These are phyloP conservation scores for Coranthus polyacanthus DNA, from an alignment of 2,797 vertebrate species.

Conservation along the genomic window DNA sequence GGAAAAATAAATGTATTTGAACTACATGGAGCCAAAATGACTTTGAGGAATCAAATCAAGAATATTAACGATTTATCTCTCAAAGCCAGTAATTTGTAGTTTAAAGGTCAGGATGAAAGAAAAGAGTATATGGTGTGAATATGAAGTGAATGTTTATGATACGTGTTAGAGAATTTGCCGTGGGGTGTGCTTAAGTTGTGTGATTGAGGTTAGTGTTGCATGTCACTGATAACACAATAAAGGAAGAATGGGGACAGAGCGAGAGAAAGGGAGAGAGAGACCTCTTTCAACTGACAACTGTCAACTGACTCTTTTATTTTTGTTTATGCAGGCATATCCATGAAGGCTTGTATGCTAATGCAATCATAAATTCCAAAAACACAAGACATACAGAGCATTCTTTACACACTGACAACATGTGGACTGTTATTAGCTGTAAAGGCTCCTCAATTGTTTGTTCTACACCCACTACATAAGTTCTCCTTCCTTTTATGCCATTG, in stretches of 20 bases:
- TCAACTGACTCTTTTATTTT: slow-evolving; percentile 14
- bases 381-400: background rate
- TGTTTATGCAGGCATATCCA: slow-evolving; percentile 8
- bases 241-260: background rate
- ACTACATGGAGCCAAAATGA: background rate
- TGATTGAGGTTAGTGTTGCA: slow-evolving; percentile 27
- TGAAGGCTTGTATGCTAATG: slow-evolving; percentile 1
- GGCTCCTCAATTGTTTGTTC: slow-evolving; percentile 18
- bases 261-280: background rate
- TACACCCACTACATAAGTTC: slow-evolving; percentile 25
- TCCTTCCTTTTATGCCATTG: slow-evolving; percentile 41
- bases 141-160: background rate
- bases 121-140: too few relatives aligned
- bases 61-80: slow-evolving; percentile 24
- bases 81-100: slow-evolving; percentile 10
- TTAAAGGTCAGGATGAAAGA: slow-evolving; percentile 10
- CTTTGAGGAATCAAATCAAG: slow-evolving; percentile 10
- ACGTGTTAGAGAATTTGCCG: background rate
- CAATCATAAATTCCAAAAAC: background rate
- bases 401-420: background rate
- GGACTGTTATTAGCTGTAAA: slow-evolving; percentile 8
- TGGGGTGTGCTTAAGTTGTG: background rate
- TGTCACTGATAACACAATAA: slow-evolving; percentile 33
- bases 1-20: slow-evolving; percentile 1
- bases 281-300: background rate